Evolutionary conservation across 2,888 invertebrate species (phyloP).

Genomic region (Candidula unifasciata): DNA sequence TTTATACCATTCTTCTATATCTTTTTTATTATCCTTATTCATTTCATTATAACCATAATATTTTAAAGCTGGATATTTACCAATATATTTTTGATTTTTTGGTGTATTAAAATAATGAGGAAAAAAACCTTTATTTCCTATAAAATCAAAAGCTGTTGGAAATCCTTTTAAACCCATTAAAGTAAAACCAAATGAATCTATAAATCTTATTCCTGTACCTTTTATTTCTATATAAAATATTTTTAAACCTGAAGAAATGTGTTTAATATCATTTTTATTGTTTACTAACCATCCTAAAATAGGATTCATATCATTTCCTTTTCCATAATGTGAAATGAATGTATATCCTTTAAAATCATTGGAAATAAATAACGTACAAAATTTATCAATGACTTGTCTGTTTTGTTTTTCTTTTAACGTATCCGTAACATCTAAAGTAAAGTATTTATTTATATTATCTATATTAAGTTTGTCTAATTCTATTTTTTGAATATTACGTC

Average conservation of each 20-base stretch:
- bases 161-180: conserved; percentile 3
- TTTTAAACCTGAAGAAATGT: conserved; percentile 4
- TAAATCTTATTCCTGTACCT: conserved; percentile 31
- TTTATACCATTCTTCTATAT: neutral
- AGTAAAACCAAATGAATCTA: conserved; percentile 26
- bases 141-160: conserved; percentile 17
- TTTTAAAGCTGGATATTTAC: conserved; percentile 2
- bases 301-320: conserved; percentile 28
- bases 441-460: neutral
- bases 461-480: neutral
- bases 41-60: conserved; percentile 22
- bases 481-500: neutral
- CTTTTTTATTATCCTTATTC: neutral
- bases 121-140: conserved; percentile 34
- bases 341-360: conserved; percentile 11
- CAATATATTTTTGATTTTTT: conserved; percentile 23
- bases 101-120: conserved; percentile 15
- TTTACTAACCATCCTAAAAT: conserved; percentile 33
- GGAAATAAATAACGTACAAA: conserved; percentile 22
- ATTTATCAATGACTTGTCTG: too few relatives aligned
- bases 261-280: conserved; percentile 12
- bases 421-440: neutral
- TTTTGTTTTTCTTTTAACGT: neutral
- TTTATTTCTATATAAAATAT: conserved; percentile 4
- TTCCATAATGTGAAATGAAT: conserved; percentile 28